These are phyloP conservation scores for Chrysaora quinquecirrha DNA, from an alignment of 30 jellyfish, hydroid and myxozoan genomes.

Conservation along the genomic window DNA sequence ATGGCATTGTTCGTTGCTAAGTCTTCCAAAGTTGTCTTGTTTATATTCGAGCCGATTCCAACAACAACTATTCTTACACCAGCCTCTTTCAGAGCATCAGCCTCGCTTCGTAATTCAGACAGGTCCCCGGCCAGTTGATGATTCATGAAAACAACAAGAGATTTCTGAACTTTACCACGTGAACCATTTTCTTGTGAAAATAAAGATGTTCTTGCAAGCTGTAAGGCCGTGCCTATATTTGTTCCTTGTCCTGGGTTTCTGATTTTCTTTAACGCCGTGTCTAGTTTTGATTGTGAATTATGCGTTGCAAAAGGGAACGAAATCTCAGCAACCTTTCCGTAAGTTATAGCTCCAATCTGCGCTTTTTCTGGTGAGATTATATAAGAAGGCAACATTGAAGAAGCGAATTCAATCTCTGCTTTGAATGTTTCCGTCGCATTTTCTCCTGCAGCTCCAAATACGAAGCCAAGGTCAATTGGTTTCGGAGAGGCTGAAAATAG, in stretches of 20 bases:
- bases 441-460: conserved; percentile 74
- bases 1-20: conserved; percentile 55
- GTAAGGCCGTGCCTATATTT: conserved; percentile 76
- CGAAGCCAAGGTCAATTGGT: conserved; percentile 78
- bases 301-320: conserved; percentile 54
- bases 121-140: conserved; percentile 32
- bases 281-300: not conserved
- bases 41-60: conserved; percentile 65
- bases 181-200: conserved; percentile 95
- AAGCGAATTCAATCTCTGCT: conserved; percentile 49
- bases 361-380: conserved; percentile 54
- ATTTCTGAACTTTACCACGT: conserved; percentile 65
- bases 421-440: conserved; percentile 40
- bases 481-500: conserved; percentile 45
- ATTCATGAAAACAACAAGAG: conserved; percentile 76
- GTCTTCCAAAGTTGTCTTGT: conserved; percentile 15
- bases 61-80: conserved; percentile 74
- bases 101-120: conserved; percentile 70
- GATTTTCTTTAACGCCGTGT: conserved; percentile 17
- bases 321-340: conserved; percentile 60
- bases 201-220: conserved; percentile 84
- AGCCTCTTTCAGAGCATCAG: conserved; percentile 75
- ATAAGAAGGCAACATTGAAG: conserved; percentile 63
- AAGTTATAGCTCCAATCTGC: conserved; percentile 67
- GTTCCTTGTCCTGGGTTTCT: conserved; percentile 27